Conservation (phyloP, 2,797 vertebrate genomes). For the Molothrus aeneus region DNA sequence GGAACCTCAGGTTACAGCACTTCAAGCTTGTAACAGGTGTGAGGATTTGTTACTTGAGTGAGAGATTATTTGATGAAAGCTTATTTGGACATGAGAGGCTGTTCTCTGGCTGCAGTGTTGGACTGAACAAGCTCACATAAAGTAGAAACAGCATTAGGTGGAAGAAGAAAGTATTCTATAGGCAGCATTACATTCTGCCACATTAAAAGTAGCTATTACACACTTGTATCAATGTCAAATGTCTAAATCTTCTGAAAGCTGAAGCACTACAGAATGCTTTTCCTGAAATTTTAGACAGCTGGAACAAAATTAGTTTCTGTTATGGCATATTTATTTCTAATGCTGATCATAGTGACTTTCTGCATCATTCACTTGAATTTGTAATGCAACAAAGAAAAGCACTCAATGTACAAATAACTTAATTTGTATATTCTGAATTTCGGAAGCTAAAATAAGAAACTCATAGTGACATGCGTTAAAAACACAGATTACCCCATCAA, state of each 20-base stretch:
- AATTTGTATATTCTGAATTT: not conserved
- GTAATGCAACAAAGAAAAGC: conserved; percentile 3
- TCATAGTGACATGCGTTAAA: not conserved
- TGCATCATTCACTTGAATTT: not conserved
- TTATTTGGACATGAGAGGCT: not conserved
- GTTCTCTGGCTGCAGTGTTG: not conserved
- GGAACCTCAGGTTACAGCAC: conserved; percentile 13
- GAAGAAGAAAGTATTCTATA: not conserved
- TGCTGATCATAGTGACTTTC: not conserved
- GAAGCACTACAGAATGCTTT: conserved; percentile 6
- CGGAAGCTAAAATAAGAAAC: not conserved
- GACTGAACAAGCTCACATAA: not conserved
- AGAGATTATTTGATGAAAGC: not conserved
- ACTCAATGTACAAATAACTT: not conserved
- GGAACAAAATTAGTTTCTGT: conserved; percentile 28
- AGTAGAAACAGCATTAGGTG: conserved; percentile 16
- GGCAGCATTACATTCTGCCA: conserved; percentile 16
- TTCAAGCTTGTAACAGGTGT: conserved; percentile 7
- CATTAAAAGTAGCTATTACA: conserved; percentile 28
- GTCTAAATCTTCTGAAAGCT: conserved; percentile 27
- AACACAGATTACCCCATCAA: not conserved
- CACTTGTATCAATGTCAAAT: conserved; percentile 30
- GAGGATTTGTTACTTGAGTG: conserved; percentile 12
- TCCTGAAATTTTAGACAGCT: conserved; percentile 25
- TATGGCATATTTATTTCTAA: conserved; percentile 27